Evolutionary conservation across 2,888 invertebrate species (phyloP), one percentile per base, ranked within the genome.

Genomic region (Acrocera orbiculus): DNA sequence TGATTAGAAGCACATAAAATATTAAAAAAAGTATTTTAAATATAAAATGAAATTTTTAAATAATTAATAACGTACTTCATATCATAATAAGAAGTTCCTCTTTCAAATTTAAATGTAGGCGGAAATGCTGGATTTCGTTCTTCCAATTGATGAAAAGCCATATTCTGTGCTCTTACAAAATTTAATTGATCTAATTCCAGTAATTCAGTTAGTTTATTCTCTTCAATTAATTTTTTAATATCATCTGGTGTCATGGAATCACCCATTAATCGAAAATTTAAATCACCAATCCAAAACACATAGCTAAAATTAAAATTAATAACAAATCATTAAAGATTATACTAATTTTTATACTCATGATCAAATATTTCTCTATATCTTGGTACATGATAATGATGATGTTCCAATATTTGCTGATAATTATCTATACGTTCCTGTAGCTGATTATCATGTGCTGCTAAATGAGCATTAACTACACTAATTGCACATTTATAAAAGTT

Each of bases 321-420:
- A n/a, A n/a, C 27, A 27, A 14, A 24, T 22, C n/a, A n/a, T n/a
- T n/a, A n/a, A n/a, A n/a, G n/a, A n/a, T n/a, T n/a, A 32, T 26
- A n/a, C n/a, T n/a, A n/a, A n/a, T n/a, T n/a, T n/a, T 59, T 74
- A 73, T 60, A 93, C 80, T 93, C 93, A 52, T 93, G 92, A 54
- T 76, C 89, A 44, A 89, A 69, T 45, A 95, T 89, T 51, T 79
- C 79, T 7, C 73, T 67, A 16, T 83, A 85, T 50, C 81, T 78
- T 24, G 66, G 62, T 11, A 76, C 73, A 48, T 77, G 76, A 52
- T 86, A 92, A 35, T 69, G 66, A 56, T 90, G 90, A 45, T 76
- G 73, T 44, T 78, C 76, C 26, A 93, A 63, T 40, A 93, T 89
- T 16, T 73, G 73, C 50, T 85, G 80, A 55, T 87, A 92, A 55